Evolutionary conservation across 2,888 invertebrate species (phyloP).

Genomic region (Cerceris ruficornis): DNA sequence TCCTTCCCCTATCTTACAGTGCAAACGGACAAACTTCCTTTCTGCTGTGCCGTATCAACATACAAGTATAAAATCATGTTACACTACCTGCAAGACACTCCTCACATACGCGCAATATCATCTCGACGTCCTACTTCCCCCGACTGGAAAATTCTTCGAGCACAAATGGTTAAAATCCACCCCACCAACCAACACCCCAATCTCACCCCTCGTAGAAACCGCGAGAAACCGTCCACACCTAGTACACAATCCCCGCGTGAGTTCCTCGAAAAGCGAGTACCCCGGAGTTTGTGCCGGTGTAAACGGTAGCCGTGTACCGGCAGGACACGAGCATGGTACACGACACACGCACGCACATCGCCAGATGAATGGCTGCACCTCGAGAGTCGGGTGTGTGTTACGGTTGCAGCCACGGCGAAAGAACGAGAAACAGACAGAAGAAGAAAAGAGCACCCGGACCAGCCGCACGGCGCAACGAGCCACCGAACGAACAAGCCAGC

Average conservation of each 20-base stretch:
- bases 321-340: constrained; percentile 65
- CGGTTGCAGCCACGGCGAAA: constrained; percentile 23
- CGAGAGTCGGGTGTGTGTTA: constrained; percentile 43
- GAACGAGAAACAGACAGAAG: not conserved
- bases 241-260: not conserved
- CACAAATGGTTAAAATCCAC: too few species aligned
- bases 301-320: constrained; percentile 73
- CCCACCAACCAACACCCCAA: too few species aligned
- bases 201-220: not conserved
- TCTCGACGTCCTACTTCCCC: too few species aligned
- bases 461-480: not conserved
- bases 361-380: constrained; percentile 68
- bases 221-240: not conserved
- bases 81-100: too few species aligned
- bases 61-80: too few species aligned
- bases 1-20: too few species aligned
- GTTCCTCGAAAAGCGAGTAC: not conserved
- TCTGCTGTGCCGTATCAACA: too few species aligned
- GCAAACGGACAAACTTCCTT: too few species aligned
- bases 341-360: constrained; percentile 69
- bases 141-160: too few species aligned
- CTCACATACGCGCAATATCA: too few species aligned
- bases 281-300: constrained; percentile 59
- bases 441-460: constrained; percentile 29
- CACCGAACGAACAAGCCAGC: not conserved